Evolutionary conservation across 2,797 vertebrate species (phyloP).

Genomic region (Momotus momota): DNA sequence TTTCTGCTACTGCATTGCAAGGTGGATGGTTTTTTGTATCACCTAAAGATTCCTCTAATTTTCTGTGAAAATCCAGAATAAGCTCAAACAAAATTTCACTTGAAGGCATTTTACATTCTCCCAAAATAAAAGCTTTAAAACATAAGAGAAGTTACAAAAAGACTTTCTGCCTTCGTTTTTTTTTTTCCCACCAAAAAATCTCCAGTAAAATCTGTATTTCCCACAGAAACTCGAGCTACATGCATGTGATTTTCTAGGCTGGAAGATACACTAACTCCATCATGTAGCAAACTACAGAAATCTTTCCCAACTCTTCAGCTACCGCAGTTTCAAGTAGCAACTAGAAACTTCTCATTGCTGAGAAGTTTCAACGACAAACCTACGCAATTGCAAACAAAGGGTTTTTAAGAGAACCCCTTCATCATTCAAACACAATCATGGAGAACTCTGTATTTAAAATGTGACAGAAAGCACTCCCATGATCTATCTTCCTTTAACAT

Average conservation of each 20-base stretch:
- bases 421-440: rapidly evolving
- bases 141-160: not conserved
- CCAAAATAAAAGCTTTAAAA: not conserved
- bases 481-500: not conserved
- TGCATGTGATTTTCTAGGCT: not conserved
- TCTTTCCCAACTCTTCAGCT: not conserved
- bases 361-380: not conserved
- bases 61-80: not conserved
- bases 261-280: not conserved
- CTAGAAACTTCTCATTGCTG: not conserved
- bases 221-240: not conserved
- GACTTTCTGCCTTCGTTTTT: not conserved
- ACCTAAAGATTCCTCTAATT: not conserved
- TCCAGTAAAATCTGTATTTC: not conserved
- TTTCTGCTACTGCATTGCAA: not conserved
- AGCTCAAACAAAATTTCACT: not conserved
- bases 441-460: not conserved
- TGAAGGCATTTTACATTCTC: not conserved
- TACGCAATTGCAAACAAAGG: not conserved
- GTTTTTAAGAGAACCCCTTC: not conserved
- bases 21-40: not conserved
- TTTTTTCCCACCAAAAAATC: not conserved
- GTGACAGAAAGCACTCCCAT: not conserved
- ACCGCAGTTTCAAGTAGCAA: not conserved
- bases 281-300: not conserved